Percentiles rank a stretch among this genome's conserved stretches.
phyloP scores from a whole-genome alignment of 2,113 vertebrate genomes.

The Mesocricetus auratus region DNA sequence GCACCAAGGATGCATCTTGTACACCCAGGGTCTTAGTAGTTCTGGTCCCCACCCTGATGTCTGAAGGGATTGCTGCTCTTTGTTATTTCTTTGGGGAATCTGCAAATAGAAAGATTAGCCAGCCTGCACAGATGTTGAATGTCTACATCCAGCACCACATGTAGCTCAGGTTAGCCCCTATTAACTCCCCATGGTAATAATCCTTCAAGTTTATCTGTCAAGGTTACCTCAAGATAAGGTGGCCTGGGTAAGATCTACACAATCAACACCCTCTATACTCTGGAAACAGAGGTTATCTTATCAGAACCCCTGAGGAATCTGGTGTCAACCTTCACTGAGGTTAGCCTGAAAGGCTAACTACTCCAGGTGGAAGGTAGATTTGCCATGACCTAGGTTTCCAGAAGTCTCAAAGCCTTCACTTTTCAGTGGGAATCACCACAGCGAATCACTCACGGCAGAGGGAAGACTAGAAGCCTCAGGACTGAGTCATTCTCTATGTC shows the following conservation, averaged over 20 bases:
- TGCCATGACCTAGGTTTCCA: not conserved
- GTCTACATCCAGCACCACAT: not conserved
- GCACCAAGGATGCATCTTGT: not conserved
- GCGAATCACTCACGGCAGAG: not conserved
- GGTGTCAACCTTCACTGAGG: not conserved
- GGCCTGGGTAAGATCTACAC: not conserved
- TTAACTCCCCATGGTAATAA: not conserved
- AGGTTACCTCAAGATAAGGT: not conserved
- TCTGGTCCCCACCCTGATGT: not conserved
- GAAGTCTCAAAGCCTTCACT: conserved; percentile 11
- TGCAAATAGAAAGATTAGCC: not conserved
- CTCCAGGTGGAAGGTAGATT: not conserved
- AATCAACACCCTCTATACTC: not conserved
- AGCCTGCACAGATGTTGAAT: not conserved
- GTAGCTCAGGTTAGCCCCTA: not conserved
- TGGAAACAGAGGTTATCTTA: conserved; percentile 8
- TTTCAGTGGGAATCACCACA: conserved; percentile 23
- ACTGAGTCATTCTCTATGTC: not conserved
- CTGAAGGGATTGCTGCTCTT: not conserved
- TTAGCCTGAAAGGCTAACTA: not conserved
- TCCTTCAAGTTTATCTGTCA: not conserved
- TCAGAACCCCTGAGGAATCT: not conserved
- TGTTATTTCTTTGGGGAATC: not conserved
- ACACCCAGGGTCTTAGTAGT: not conserved
- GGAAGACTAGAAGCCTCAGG: not conserved